phyloP scores from a whole-genome alignment of 2,888 invertebrate species.

The Acheta domesticus region DNA sequence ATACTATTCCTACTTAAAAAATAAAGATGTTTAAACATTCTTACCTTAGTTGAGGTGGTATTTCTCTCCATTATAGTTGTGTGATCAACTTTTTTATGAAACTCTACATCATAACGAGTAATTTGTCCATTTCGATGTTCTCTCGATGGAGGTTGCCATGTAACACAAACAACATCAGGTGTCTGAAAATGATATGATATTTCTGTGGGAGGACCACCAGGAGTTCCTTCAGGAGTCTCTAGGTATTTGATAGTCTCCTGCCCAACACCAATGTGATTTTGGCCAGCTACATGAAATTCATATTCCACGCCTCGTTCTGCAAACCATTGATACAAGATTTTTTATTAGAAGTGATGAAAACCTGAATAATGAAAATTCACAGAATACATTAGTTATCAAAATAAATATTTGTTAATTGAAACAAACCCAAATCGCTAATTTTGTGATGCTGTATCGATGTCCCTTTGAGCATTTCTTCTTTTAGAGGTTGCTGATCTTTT shows the following conservation, averaged over 20 bases:
- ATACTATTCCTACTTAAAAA: no score
- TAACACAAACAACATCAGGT: conserved; percentile 85
- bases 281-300: conserved; percentile 94
- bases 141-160: conserved; percentile 81
- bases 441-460: conserved; percentile 66
- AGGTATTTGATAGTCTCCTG: conserved; percentile 90
- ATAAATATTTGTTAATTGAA: not conserved
- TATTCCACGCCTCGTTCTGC: conserved; percentile 88
- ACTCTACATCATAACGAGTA: conserved; percentile 86
- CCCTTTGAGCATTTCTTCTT: conserved; percentile 68
- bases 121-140: conserved; percentile 93
- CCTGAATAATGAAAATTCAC: not conserved
- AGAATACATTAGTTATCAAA: not conserved
- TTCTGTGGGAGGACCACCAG: conserved; percentile 82
- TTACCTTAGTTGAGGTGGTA: conserved; percentile 65
- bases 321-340: conserved; percentile 29
- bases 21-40: not conserved
- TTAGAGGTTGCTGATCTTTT: conserved; percentile 73
- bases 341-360: no score
- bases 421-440: conserved; percentile 62
- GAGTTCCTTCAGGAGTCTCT: conserved; percentile 90
- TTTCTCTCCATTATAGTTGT: conserved; percentile 73
- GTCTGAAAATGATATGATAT: conserved; percentile 85
- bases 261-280: conserved; percentile 91
- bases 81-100: conserved; percentile 84